phyloP scores from a whole-genome alignment of 2,797 vertebrate species.

The Psittacula echo region DNA sequence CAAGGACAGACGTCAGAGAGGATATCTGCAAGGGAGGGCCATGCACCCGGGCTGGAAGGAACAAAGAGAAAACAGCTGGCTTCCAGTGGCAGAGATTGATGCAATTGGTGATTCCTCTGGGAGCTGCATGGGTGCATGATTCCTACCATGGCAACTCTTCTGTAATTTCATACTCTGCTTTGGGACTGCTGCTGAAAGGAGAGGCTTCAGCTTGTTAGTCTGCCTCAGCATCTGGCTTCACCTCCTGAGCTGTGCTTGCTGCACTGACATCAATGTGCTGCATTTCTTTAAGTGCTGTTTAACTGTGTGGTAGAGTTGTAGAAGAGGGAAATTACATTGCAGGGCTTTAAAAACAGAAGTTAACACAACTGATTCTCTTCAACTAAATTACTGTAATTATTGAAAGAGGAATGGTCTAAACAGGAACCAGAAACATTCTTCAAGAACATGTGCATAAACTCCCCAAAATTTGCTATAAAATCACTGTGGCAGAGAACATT shows the following conservation, averaged over 20 bases:
- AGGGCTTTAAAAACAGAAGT: not conserved
- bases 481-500: not conserved
- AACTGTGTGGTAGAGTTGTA: not conserved
- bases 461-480: not conserved
- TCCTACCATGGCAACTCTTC: not conserved
- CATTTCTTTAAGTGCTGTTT: not conserved
- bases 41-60: not conserved
- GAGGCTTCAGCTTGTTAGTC: not conserved
- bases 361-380: not conserved
- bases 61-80: not conserved
- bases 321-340: not conserved
- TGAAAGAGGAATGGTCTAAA: not conserved
- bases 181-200: not conserved
- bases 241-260: not conserved
- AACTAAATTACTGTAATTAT: not conserved
- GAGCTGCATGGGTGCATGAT: not conserved
- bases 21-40: not conserved
- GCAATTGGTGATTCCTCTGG: accelerated
- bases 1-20: slow-evolving; percentile 8
- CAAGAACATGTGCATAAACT: not conserved
- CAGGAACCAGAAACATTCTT: not conserved
- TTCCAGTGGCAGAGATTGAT: not conserved
- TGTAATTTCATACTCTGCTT: not conserved
- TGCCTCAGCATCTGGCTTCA: not conserved
- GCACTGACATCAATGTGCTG: accelerated